Evolutionary conservation across 2,797 vertebrate species (phyloP).

Genomic region (Jordanella pulchra): DNA sequence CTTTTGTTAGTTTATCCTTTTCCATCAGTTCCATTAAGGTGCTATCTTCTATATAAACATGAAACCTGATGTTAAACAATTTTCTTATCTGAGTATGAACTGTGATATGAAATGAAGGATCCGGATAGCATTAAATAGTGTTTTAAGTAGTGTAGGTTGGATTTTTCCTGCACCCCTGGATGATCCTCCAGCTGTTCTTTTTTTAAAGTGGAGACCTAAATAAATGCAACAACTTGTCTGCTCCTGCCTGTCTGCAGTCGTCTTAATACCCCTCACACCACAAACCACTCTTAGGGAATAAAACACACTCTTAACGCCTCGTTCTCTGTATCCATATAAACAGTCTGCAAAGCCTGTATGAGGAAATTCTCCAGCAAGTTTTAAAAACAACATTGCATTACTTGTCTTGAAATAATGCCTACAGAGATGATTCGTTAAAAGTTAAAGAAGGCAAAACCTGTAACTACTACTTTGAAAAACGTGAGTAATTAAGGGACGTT

Average conservation of each 20-base stretch:
- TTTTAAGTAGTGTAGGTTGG: constrained; percentile 10
- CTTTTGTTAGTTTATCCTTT: constrained; percentile 39
- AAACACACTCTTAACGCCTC: constrained; percentile 22
- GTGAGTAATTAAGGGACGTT: background rate
- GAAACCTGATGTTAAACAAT: background rate
- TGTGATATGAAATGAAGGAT: constrained; percentile 42
- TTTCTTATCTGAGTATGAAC: constrained; percentile 27
- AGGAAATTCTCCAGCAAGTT: constrained; percentile 30
- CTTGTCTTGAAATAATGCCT: background rate
- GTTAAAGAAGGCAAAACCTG: background rate
- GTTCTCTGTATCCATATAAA: constrained; percentile 46
- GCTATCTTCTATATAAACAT: constrained; percentile 51
- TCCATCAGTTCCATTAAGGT: constrained; percentile 22
- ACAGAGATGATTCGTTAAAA: background rate
- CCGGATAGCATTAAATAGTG: constrained; percentile 21
- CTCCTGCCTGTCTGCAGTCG: constrained; percentile 44
- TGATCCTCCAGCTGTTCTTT: constrained; percentile 13
- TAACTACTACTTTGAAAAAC: background rate
- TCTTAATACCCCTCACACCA: constrained; percentile 37
- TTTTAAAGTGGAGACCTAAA: constrained; percentile 12
- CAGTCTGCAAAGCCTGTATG: constrained; percentile 35
- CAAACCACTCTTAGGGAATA: constrained; percentile 45
- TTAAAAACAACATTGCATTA: constrained; percentile 49
- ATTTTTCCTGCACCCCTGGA: constrained; percentile 41
- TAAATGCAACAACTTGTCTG: constrained; percentile 28